These are phyloP conservation scores for Hydrochoerus hydrochaeris DNA, from an alignment of 2,113 vertebrate genomes.

Conservation along the genomic window DNA sequence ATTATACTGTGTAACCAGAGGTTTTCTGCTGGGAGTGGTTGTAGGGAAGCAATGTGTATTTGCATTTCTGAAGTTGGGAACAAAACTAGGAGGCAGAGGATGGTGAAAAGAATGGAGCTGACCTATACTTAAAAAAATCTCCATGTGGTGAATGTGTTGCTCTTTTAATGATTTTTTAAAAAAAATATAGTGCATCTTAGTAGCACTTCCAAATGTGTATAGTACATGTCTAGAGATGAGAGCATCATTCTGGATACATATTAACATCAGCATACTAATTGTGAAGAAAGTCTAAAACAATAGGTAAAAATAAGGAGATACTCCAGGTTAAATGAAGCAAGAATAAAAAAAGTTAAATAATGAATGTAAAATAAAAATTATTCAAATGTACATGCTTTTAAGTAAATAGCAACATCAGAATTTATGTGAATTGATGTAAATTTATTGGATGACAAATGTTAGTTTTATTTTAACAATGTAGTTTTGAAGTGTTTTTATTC, in stretches of 20 bases:
- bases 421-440: not conserved
- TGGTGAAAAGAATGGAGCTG: rapidly evolving
- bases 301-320: not conserved
- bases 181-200: not conserved
- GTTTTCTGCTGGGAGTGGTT: not conserved
- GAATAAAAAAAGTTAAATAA: not conserved
- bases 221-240: not conserved
- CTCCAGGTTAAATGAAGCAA: not conserved
- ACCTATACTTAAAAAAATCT: not conserved
- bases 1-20: not conserved
- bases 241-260: not conserved
- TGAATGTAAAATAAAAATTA: not conserved
- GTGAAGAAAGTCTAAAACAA: not conserved
- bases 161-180: not conserved
- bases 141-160: not conserved
- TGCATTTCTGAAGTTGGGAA: not conserved
- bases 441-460: not conserved
- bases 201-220: not conserved
- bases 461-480: not conserved
- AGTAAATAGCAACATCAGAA: not conserved
- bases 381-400: not conserved
- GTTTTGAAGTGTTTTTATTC: not conserved
- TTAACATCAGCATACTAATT: not conserved
- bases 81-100: too few species aligned
- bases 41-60: too few species aligned